phyloP scores from a whole-genome alignment of 2,797 vertebrate genomes.

The Perodicticus potto region DNA sequence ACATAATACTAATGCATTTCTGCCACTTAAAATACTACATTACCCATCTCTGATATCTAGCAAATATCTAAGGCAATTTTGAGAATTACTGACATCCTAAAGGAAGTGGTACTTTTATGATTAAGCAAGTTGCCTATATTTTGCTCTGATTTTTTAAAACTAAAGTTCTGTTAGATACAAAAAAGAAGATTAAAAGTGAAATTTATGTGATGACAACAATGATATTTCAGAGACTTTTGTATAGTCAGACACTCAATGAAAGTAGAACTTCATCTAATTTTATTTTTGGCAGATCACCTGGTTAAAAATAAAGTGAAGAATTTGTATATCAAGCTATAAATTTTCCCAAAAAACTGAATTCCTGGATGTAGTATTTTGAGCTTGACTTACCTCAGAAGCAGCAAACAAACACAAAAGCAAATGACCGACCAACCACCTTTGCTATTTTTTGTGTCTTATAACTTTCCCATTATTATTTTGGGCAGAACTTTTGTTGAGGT shows the following conservation, averaged over 20 bases:
- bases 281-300: conserved; percentile 50
- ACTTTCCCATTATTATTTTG: background rate
- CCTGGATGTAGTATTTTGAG: background rate
- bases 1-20: conserved; percentile 90
- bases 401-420: background rate
- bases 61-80: conserved; percentile 89
- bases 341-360: conserved; percentile 34
- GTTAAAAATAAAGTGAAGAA: conserved; percentile 50
- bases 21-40: conserved; percentile 89
- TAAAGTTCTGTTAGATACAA: conserved; percentile 65
- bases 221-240: conserved; percentile 72
- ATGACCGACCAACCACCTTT: background rate
- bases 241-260: conserved; percentile 27
- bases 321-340: background rate
- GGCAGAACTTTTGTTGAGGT: conserved; percentile 27
- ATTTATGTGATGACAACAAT: conserved; percentile 64
- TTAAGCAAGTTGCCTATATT: conserved; percentile 85
- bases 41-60: conserved; percentile 89
- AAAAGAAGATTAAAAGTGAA: conserved; percentile 71
- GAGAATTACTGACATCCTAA: conserved; percentile 89
- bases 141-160: conserved; percentile 75
- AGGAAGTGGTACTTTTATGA: conserved; percentile 86
- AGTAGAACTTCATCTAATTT: conserved; percentile 35
- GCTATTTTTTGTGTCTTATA: background rate
- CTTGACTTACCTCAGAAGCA: conserved; percentile 32